Conservation (phyloP, 2,888 invertebrate genomes). For the Balanococcus diminutus region DNA sequence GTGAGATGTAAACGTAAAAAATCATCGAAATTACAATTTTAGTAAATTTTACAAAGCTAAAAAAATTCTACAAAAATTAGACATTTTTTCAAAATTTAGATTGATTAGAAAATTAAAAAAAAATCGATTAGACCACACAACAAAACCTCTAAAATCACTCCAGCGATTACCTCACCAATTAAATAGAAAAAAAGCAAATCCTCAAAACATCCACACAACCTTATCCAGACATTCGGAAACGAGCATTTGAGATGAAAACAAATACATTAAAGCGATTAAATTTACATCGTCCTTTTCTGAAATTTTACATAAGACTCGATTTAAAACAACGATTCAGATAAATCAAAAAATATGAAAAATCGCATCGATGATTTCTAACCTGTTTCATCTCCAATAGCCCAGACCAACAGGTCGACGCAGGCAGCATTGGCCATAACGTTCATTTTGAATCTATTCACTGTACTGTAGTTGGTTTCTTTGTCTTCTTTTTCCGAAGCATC, state of each 20-base stretch:
- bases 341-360: too few relatives aligned
- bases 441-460: conserved; percentile 89
- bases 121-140: neutral
- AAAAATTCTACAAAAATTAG: too few relatives aligned
- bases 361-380: conserved; percentile 68
- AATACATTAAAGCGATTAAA: neutral
- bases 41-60: too few relatives aligned
- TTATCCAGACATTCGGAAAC: neutral
- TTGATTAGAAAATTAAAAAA: too few relatives aligned
- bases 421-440: conserved; percentile 97
- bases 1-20: neutral
- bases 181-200: neutral
- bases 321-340: conserved; percentile 19
- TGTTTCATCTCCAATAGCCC: conserved; percentile 97
- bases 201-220: neutral
- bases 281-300: neutral
- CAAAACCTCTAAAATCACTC: neutral
- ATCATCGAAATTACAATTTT: too few relatives aligned
- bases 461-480: conserved; percentile 77
- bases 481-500: conserved; percentile 84
- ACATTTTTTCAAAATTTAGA: too few relatives aligned
- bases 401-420: conserved; percentile 94
- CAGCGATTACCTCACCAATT: neutral
- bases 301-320: neutral
- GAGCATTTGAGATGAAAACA: neutral